Conservation (phyloP, 2,888 invertebrate species). For the Orthonevra nobilis region DNA sequence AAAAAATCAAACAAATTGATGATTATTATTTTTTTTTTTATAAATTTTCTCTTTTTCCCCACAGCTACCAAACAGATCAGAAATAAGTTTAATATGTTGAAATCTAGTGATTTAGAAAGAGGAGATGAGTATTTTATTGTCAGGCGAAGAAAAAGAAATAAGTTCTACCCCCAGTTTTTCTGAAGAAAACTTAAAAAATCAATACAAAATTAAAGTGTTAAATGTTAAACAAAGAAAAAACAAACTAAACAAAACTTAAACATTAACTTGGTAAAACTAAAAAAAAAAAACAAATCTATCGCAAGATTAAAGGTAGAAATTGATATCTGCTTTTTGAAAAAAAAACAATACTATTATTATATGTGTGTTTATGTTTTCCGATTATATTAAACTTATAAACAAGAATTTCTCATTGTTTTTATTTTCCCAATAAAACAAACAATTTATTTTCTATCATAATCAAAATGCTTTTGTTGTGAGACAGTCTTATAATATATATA, state of each 20-base stretch:
- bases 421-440: slow-evolving; percentile 6
- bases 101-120: slow-evolving; percentile 68
- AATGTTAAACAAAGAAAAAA: slow-evolving; percentile 21
- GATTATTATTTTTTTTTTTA: slow-evolving; percentile 67
- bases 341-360: slow-evolving; percentile 36
- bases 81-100: slow-evolving; percentile 69
- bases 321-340: slow-evolving; percentile 33
- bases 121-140: slow-evolving; percentile 69
- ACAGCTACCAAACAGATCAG: slow-evolving; percentile 71
- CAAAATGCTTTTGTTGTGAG: slow-evolving; percentile 5
- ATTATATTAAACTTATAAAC: slow-evolving; percentile 37
- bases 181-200: slow-evolving; percentile 18
- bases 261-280: slow-evolving; percentile 19
- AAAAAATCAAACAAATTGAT: slow-evolving; percentile 43
- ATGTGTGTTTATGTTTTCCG: slow-evolving; percentile 63
- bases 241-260: slow-evolving; percentile 19
- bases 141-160: slow-evolving; percentile 70
- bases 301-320: slow-evolving; percentile 47
- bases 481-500: slow-evolving; percentile 2
- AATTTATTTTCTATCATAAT: slow-evolving; percentile 44
- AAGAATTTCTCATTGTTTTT: slow-evolving; percentile 19
- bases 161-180: slow-evolving; percentile 58
- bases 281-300: slow-evolving; percentile 8
- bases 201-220: slow-evolving; percentile 29
- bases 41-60: slow-evolving; percentile 67